Base-by-base conservation (phyloP, 2,113 vertebrate species). In the Aspiorhynchus laticeps region DNA sequence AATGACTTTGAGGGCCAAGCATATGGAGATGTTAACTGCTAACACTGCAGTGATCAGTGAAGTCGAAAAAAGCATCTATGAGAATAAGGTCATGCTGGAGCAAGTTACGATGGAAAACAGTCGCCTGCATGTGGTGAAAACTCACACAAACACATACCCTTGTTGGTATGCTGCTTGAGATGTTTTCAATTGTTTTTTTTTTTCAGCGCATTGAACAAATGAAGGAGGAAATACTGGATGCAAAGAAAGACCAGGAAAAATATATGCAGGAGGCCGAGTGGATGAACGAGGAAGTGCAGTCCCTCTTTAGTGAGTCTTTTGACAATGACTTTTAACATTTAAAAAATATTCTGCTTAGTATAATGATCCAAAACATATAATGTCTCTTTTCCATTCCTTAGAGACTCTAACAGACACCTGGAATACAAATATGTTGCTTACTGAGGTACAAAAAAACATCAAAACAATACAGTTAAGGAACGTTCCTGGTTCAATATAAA, bases 31-130 rank as follows among this genome's bases (percentile, higher is more conserved):
- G 43, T 84, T 95, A 1, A 26, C 11, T 2, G 21, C 53, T 38
- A 91, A 90, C 65, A 71, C 83, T 0, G 69, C 89, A 1, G 90
- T 91, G 86, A 90, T 95, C 59, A 89, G 80, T 41, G 71, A 75
- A 0, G 80, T 86, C 0, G 94, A 95, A 89, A 78, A 56, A n/a
- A 77, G 26, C 80, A n/a, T 95, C 88, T 94, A 92, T 1, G 36
- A 93, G 71, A 73, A 51, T 0, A 41, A 33, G 0, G 74, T 90
- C 65, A 90, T 90, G 63, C 86, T 94, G 87, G 90, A 93, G 88
- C 86, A 90, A 85, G 91, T 93, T 21, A 21, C 24, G 19, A 2
- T 88, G 87, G 93, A 94, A 84, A 95, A 95, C 92, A 90, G 93
- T 87, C 79, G 92, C 9, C 86, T 94, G 38, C 90, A 67, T 3